A percentile compares a stretch with the other conserved stretches of the same genome.
Evolutionary conservation across 1,140 invertebrate genomes (phyloP).

Genomic region (Stratiolaelaps scimitus): DNA sequence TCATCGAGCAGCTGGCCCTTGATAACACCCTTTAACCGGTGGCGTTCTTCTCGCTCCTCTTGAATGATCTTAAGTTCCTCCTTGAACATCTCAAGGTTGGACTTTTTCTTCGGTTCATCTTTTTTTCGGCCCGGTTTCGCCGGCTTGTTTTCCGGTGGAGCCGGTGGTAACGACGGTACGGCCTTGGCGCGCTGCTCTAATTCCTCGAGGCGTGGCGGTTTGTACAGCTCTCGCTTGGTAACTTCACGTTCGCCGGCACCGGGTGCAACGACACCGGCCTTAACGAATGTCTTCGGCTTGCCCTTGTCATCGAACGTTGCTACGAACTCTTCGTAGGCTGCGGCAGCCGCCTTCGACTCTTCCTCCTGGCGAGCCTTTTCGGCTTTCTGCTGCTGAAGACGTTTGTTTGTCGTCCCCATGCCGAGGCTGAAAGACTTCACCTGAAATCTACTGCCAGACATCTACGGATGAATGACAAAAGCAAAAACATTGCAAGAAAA

Average conservation of each 20-base stretch:
- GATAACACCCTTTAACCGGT: constrained; percentile 49
- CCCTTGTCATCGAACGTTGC: constrained; percentile 86
- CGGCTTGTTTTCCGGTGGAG: constrained; percentile 42
- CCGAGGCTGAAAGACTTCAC: constrained; percentile 24
- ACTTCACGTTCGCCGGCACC: constrained; percentile 82
- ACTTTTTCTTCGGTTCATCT: constrained; percentile 79
- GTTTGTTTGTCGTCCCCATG: constrained; percentile 11
- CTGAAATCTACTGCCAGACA: constrained; percentile 20
- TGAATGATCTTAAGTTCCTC: constrained; percentile 87
- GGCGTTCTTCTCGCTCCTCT: constrained; percentile 90
- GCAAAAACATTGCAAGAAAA: too few species aligned
- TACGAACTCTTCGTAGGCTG: constrained; percentile 93
- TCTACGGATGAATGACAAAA: background rate
- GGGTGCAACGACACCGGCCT: constrained; percentile 89
- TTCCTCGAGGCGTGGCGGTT: constrained; percentile 63
- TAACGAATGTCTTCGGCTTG: constrained; percentile 81
- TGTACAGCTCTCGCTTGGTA: constrained; percentile 69
- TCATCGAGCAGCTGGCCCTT: constrained; percentile 38
- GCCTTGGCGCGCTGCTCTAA: constrained; percentile 48
- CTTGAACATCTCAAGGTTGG: constrained; percentile 91
- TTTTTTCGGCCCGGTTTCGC: constrained; percentile 46
- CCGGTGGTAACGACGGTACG: constrained; percentile 38
- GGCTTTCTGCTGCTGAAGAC: constrained; percentile 29
- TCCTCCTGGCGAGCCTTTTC: constrained; percentile 34
- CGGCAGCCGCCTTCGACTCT: constrained; percentile 39